A percentile compares a stretch with the other conserved stretches of the same genome.
Evolutionary conservation across 1,140 invertebrate species (phyloP).

Genomic region (Oncopodura yosiiana): DNA sequence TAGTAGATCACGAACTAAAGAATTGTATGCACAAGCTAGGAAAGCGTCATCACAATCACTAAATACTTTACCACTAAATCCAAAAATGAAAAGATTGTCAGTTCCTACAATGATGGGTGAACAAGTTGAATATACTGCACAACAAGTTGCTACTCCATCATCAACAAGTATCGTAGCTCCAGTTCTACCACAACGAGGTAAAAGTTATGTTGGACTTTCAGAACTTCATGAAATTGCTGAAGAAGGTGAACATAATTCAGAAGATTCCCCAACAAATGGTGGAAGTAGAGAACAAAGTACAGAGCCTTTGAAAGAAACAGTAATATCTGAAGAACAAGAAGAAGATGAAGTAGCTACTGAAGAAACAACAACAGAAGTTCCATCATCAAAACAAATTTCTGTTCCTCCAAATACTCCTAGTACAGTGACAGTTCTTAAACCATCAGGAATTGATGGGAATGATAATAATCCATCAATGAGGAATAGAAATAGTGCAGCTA

Average conservation of each 20-base stretch:
- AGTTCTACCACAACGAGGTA: slow-evolving; percentile 10
- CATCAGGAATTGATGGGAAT: slow-evolving; percentile 13
- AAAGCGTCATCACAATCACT: slow-evolving; percentile 25
- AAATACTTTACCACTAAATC: not conserved
- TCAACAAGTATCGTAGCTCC: not conserved
- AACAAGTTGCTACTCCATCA: slow-evolving; percentile 16
- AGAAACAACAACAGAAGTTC: too few species aligned
- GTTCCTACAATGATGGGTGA: slow-evolving; percentile 40
- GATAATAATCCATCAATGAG: slow-evolving; percentile 9
- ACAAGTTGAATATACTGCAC: slow-evolving; percentile 41
- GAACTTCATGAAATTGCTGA: slow-evolving; percentile 24
- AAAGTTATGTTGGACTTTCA: slow-evolving; percentile 19
- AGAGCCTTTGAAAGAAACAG: not conserved
- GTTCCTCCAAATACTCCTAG: too few species aligned
- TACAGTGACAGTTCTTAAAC: too few species aligned
- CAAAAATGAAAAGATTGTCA: slow-evolving; percentile 17
- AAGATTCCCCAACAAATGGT: not conserved
- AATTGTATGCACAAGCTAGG: slow-evolving; percentile 10
- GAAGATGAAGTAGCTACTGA: too few species aligned
- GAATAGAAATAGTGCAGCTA: slow-evolving; percentile 5
- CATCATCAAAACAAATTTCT: too few species aligned
- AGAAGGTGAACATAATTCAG: slow-evolving; percentile 12
- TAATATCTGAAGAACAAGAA: not conserved
- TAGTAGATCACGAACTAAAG: slow-evolving; percentile 1
- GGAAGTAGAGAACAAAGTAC: not conserved